Base-by-base conservation (phyloP, 1,140 invertebrate genomes). In the Anadara kagoshimensis region DNA sequence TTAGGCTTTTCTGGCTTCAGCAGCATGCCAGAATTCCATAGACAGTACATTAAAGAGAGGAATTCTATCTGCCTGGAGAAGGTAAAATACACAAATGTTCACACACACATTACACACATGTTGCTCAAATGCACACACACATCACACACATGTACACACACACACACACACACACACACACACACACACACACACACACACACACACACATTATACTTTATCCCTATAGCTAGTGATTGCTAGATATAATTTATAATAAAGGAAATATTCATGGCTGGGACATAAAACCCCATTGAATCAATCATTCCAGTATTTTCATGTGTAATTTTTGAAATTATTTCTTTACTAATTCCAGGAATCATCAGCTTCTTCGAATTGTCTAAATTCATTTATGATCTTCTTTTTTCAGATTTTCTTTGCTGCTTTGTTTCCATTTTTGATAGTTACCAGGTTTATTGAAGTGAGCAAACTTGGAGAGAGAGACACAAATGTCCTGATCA, bases 1-100 rank as follows among this genome's bases (percentile, higher is more conserved):
- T 20, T 63, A 85, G 84, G 73, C 64, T 26, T 87, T 83, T 66
- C 68, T 87, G 59, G 83, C 85, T 18, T 84, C 84, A n/a, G 82
- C 81, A 11, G 79, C 78, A 43, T 86, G 82, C 59, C 81, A 83
- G 49, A 83, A 82, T 69, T 80, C 82, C 5, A 79, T 87, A 18
- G 78, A 82, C 75, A 74, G 71, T 16, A 77, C 75, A 18, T 87
- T 84, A 85, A 84, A 85, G 73, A 75, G 72, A 70, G 83, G 82
- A 26, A 82, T 87, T 54, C 62, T 81, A 26, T 81, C 81, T 22
- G 58, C 69, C 5, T 80, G 78, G 73, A 36, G 51, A 57, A 76
- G 73, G 78, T 84, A 83, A 66, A 53, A 72, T 69, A 12, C 2
- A 51, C 20, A 14, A 29, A 26, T 36, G 29, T n/a, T n/a, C n/a